phyloP scores from a whole-genome alignment of 2,113 vertebrate genomes.

The Sebastes fasciatus region DNA sequence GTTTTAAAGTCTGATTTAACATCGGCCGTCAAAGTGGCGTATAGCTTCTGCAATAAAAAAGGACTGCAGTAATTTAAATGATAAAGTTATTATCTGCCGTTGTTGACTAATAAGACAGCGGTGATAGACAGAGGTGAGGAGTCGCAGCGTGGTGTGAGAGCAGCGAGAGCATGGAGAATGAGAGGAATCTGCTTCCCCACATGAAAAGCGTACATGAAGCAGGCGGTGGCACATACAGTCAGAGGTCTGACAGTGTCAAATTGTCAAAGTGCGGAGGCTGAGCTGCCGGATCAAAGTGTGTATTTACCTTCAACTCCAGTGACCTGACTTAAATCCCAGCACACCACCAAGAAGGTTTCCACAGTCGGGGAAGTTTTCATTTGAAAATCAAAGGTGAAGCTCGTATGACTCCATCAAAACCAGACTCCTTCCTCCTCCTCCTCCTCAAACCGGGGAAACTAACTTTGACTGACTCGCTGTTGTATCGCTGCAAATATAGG shows the following conservation, averaged over 20 bases:
- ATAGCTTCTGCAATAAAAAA: constrained; percentile 42
- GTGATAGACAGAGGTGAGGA: neutral
- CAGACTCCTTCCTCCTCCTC: neutral
- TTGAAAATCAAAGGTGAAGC: constrained; percentile 65
- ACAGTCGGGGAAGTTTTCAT: constrained; percentile 39
- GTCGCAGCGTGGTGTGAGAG: neutral
- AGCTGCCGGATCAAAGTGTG: constrained; percentile 69
- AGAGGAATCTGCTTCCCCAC: constrained; percentile 35
- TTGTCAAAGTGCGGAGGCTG: constrained; percentile 56
- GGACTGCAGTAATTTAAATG: constrained; percentile 7
- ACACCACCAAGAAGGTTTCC: constrained; percentile 23
- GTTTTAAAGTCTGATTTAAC: constrained; percentile 40
- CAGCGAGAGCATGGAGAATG: constrained; percentile 32
- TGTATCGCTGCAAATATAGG: no score
- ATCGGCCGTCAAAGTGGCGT: constrained; percentile 30
- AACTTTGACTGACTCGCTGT: neutral
- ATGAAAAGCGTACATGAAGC: constrained; percentile 44
- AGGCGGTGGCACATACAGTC: constrained; percentile 18
- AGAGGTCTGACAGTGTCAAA: constrained; percentile 51
- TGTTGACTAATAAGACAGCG: constrained; percentile 8
- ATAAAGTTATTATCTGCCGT: neutral
- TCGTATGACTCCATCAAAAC: neutral
- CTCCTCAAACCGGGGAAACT: neutral
- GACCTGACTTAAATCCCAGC: constrained; percentile 52
- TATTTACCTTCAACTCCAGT: constrained; percentile 67